phyloP scores from a whole-genome alignment of 2,888 invertebrate species.

The Agonopterix arenella region DNA sequence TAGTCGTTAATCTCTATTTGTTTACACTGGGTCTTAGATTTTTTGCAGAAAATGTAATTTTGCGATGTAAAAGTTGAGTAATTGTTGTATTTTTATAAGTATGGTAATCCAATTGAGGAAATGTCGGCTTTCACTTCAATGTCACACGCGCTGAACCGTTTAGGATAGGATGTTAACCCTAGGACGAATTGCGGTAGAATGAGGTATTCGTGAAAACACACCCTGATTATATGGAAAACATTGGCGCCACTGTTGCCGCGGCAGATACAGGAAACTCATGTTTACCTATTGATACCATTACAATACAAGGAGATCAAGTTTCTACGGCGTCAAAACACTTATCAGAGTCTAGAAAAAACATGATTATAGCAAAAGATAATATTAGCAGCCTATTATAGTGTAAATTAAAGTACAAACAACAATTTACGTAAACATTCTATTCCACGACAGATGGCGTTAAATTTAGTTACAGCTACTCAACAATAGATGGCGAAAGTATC shows the following conservation, averaged over 20 bases:
- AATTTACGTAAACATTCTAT: no score
- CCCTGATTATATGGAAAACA: conserved; percentile 73
- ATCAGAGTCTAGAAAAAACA: no score
- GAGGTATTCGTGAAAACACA: conserved; percentile 72
- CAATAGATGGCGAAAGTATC: no score
- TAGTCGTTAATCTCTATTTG: conserved; percentile 18
- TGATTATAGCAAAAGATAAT: no score
- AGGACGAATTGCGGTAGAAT: conserved; percentile 70
- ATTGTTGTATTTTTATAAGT: conserved; percentile 27
- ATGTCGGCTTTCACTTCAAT: conserved; percentile 64
- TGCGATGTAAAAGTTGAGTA: conserved; percentile 22
- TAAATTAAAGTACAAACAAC: no score
- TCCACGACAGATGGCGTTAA: no score
- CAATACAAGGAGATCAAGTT: no score
- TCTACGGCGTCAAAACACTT: no score
- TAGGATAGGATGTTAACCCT: conserved; percentile 63
- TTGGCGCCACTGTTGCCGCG: conserved; percentile 62
- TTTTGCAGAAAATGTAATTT: conserved; percentile 21
- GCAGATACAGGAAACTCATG: conserved; percentile 26
- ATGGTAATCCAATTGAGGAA: conserved; percentile 23
- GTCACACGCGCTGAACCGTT: conserved; percentile 51
- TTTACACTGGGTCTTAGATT: conserved; percentile 19
- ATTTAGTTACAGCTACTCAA: no score
- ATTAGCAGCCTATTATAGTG: no score
- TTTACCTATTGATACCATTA: not conserved